phyloP scores from a whole-genome alignment of 2,888 invertebrate species.

The Clostera curtula region DNA sequence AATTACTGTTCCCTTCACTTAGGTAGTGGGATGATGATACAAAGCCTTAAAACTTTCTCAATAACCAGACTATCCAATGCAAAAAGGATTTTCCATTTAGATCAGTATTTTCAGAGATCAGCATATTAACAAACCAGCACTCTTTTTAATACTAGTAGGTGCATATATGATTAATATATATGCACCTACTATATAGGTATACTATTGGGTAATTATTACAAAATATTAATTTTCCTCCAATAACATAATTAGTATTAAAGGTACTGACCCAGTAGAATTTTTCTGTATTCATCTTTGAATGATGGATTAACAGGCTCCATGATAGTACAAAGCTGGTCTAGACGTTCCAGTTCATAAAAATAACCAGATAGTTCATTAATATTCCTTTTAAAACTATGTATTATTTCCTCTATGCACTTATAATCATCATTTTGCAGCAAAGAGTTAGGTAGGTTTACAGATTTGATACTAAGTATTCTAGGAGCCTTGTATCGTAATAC shows the following conservation, averaged over 20 bases:
- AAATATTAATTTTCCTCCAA: no score
- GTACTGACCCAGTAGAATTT: conserved; percentile 46
- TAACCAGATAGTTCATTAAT: conserved; percentile 37
- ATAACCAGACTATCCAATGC: no score
- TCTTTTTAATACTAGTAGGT: no score
- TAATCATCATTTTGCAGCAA: conserved; percentile 39
- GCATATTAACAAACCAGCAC: background rate
- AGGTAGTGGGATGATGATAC: no score
- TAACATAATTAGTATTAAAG: no score
- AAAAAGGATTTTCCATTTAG: no score
- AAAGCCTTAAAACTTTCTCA: no score
- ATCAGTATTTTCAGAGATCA: background rate
- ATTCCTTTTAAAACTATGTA: conserved; percentile 29
- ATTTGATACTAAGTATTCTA: conserved; percentile 33
- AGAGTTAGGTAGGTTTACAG: conserved; percentile 40
- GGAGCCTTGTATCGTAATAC: conserved; percentile 35
- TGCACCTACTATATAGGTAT: no score
- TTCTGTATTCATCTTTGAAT: conserved; percentile 55
- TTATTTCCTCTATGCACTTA: conserved; percentile 34
- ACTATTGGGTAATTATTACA: no score
- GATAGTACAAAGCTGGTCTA: conserved; percentile 45
- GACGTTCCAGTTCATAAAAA: conserved; percentile 48
- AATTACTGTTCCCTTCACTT: no score
- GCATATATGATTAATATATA: no score
- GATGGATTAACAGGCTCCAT: conserved; percentile 50